phyloP scores from a whole-genome alignment of 2,888 invertebrate species.

The Cactoblastis cactorum region DNA sequence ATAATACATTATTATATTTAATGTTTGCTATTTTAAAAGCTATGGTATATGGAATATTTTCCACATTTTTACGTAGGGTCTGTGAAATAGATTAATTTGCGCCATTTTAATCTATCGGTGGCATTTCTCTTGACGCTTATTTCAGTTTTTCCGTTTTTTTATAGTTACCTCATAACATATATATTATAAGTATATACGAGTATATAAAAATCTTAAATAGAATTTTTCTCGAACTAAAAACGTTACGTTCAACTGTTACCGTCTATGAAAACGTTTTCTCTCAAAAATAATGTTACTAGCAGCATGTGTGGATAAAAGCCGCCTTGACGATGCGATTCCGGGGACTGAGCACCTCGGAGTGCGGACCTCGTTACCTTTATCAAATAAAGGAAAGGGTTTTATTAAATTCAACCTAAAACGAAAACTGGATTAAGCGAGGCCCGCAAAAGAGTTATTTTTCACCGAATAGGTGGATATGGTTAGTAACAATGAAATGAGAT shows the following conservation, averaged over 20 bases:
- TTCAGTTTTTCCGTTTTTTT: too few species aligned
- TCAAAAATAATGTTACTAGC: background rate
- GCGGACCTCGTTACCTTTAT: constrained; percentile 44
- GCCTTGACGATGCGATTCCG: constrained; percentile 25
- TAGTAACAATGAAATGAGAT: too few species aligned
- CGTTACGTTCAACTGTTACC: background rate
- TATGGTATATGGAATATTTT: too few species aligned
- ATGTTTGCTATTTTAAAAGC: too few species aligned
- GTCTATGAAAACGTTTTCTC: constrained; percentile 1
- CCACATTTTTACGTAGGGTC: too few species aligned
- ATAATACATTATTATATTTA: too few species aligned
- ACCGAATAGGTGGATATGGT: constrained; percentile 16
- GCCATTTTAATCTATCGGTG: too few species aligned
- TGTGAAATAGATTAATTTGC: too few species aligned
- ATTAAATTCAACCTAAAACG: constrained; percentile 42
- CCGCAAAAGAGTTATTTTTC: constrained; percentile 30
- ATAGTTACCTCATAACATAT: too few species aligned
- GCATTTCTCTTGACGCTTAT: too few species aligned
- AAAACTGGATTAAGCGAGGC: constrained; percentile 41
- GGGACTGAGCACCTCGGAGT: constrained; percentile 35
- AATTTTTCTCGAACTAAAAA: background rate
- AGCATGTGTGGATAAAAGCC: constrained; percentile 18
- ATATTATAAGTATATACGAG: too few species aligned
- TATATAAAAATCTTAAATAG: background rate
- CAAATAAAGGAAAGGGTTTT: constrained; percentile 51